Percentiles rank a stretch among this genome's conserved stretches.
Conservation (phyloP, 2,113 vertebrate genomes). For the Halcyon senegalensis region DNA sequence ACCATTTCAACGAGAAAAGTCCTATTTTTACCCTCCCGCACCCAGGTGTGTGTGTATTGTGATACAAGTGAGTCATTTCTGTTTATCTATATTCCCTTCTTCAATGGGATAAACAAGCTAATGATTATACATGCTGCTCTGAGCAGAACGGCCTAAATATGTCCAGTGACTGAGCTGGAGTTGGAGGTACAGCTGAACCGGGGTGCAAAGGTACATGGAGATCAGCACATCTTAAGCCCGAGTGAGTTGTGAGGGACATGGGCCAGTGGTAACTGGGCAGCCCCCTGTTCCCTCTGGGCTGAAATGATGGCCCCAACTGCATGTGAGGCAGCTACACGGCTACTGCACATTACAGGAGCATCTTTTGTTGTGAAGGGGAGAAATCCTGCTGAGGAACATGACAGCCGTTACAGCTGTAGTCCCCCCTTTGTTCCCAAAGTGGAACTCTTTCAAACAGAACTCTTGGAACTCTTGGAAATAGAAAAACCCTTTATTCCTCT, state of each 20-base stretch:
- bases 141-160: background rate
- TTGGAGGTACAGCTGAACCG: accelerated
- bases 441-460: no score
- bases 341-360: background rate
- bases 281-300: background rate
- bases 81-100: background rate
- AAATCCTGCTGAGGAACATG: background rate
- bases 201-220: background rate
- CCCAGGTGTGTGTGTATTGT: background rate
- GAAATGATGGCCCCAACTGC: background rate
- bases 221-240: background rate
- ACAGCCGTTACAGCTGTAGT: background rate
- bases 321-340: background rate
- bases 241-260: background rate
- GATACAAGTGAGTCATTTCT: background rate
- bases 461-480: no score
- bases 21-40: background rate
- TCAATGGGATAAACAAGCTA: background rate
- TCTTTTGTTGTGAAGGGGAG: accelerated
- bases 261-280: background rate
- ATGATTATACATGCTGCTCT: accelerated
- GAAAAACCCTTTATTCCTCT: background rate
- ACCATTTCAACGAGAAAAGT: background rate
- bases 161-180: background rate
- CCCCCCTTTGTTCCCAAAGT: background rate